Base-by-base conservation (phyloP, 2,797 vertebrate species). In the Scleropages formosus region DNA sequence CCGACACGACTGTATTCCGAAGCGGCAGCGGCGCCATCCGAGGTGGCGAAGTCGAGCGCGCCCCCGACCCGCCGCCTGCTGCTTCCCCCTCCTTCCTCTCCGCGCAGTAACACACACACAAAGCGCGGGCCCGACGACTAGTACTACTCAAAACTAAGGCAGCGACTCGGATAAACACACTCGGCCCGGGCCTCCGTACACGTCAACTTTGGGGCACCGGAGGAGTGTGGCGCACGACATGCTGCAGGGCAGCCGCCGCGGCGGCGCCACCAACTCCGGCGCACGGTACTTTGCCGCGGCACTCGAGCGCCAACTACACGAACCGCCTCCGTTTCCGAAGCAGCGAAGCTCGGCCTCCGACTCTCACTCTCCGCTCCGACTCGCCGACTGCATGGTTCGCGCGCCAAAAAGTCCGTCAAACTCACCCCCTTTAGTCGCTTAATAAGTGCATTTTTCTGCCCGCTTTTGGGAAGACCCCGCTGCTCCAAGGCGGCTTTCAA, bases 401-500 rank as follows among this genome's bases (percentile, higher is more conserved):
- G 31, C 31, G 39, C 2, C 39, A 39, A 39, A 39, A 39, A 39
- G 31, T n/a, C 46, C 11, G 70, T 31, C 74, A 84, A 89, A 92
- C 94, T 93, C 78, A 97, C 96, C 95, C 96, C 95, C 87, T 96
- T 96, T 24, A 98, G 94, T 78, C 96, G 93, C 85, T 97, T 97
- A 26, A 98, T 84, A 51, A 98, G 93, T 24, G 94, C 88, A 86
- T 93, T 97, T 88, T 98, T 98, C 87, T 94, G 94, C 13, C 96
- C 96, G 84, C 94, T 97, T 88, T 98, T 98, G 8, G 93, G 88
- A 68, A 97, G 92, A 80, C 95, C 95, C 84, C 96, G 92, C 78
- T 96, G 91, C 91, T 97, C 95, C 87, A 97, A 82, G 3, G 96
- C 96, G 74, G 93, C 87, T 91, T 97, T 96, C 78, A 98, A 90